phyloP scores from a whole-genome alignment of 2,113 vertebrate species.

The Dendrocopos noguchii region DNA sequence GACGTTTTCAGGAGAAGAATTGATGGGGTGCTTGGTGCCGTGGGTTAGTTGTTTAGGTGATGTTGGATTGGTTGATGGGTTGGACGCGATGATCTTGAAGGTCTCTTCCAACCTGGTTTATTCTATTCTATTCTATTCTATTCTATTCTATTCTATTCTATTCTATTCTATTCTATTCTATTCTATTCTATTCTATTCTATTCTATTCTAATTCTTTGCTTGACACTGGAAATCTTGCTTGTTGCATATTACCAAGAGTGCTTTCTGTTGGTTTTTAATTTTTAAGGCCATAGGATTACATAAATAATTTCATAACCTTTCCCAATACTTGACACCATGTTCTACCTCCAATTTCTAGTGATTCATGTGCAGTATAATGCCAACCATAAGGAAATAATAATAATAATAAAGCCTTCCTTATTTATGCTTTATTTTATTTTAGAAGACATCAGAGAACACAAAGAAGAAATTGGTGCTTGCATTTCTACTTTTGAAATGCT shows the following conservation, averaged over 20 bases:
- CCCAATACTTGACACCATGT: neutral
- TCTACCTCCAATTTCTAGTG: neutral
- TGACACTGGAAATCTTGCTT: neutral
- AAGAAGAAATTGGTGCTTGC: neutral
- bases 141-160: no score
- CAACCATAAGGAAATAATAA: neutral
- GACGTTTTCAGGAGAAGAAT: no score
- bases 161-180: no score
- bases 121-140: no score
- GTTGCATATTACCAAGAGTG: neutral
- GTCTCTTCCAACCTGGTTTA: no score
- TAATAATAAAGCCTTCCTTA: neutral
- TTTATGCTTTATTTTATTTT: conserved; percentile 21
- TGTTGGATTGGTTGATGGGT: no score
- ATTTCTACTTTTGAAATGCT: conserved; percentile 12
- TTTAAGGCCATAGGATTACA: neutral
- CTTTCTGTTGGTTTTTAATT: neutral
- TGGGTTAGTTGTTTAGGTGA: no score
- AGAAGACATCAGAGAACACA: neutral
- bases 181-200: no score
- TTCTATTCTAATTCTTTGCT: no score
- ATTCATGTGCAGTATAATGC: neutral
- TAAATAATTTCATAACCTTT: neutral
- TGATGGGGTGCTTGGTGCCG: no score
- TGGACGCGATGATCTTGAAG: no score